phyloP scores from a whole-genome alignment of 2,888 invertebrate genomes.

The Cephus sareptanus region DNA sequence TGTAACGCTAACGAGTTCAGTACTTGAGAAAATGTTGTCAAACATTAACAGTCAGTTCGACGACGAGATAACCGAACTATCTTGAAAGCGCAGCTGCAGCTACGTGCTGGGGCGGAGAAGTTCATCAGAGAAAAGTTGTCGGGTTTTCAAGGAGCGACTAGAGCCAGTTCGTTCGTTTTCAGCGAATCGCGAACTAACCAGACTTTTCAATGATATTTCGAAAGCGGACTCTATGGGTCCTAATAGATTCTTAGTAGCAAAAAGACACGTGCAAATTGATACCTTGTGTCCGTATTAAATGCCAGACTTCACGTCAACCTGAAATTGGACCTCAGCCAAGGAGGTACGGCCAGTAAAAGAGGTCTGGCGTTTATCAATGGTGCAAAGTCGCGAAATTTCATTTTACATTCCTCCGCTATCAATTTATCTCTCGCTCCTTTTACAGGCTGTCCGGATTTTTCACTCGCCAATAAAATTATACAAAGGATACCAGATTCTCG shows the following conservation, averaged over 20 bases:
- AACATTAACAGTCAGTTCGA: not conserved
- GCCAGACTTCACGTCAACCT: not conserved
- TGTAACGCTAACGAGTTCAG: not conserved
- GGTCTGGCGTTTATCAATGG: not conserved
- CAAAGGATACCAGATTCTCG: not conserved
- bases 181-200: not conserved
- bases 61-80: not conserved
- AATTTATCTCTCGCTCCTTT: not conserved
- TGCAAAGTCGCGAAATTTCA: not conserved
- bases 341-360: not conserved
- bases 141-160: not conserved
- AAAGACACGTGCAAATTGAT: slow-evolving; percentile 8
- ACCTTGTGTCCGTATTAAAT: not conserved
- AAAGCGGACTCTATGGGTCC: not conserved
- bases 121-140: not conserved
- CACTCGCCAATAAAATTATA: not conserved
- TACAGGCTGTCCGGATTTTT: not conserved
- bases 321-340: slow-evolving; percentile 11
- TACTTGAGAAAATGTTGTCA: not conserved
- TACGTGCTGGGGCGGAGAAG: not conserved
- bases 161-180: not conserved
- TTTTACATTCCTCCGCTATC: not conserved
- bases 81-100: not conserved
- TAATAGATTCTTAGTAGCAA: slow-evolving; percentile 2
- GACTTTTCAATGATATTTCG: not conserved